Evolutionary conservation across 2,888 invertebrate genomes (phyloP), one percentile per base, ranked within the genome.

Genomic region (Aphrophora alni): DNA sequence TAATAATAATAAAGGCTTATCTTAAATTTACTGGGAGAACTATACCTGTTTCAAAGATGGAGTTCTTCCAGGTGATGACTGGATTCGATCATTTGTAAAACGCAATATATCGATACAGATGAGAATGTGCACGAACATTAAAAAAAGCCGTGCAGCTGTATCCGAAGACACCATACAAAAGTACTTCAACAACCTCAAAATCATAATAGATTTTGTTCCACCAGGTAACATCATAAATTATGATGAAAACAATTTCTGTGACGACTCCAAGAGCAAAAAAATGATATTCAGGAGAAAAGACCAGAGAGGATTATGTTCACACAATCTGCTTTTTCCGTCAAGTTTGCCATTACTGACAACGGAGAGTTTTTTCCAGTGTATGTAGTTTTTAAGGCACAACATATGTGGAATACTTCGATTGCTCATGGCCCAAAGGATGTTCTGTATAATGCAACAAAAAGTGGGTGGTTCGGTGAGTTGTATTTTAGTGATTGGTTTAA

Each of bases 221-320:
- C 80, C 82, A 0, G 74, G 83, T 28, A 85, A 86, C 75, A 85
- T 87, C 8, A 82, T 85, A 28, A 87, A 87, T 70, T 88, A 86
- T 82, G 87, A 87, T 73, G 87, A 87, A 82, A 86, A 86, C 0
- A 85, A 8, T 24, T 74, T 88, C 14, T 72, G 82, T 8, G 87
- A 87, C 80, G 86, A 88, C 78, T 86, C 87, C 38, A 86, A 86
- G 0, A 82, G 75, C 33, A 85, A 84, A 80, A 85, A 84, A 80
- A 80, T 84, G 10, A 82, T 86, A 38, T 80, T 80, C 17, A 84
- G 84, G 78, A 75, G 85, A 77, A 87, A 81, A 85, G 88, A 81
- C 85, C 86, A 26, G 86, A 87, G 71, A 68, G 85, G 28, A 84
- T 86, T 17, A 84, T 85, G 77, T 33, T 33, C 8, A 33, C 33